Percentiles rank a stretch among this genome's conserved stretches.
Conservation (phyloP, 2,888 invertebrate species). For the Drosophila eohydei region DNA sequence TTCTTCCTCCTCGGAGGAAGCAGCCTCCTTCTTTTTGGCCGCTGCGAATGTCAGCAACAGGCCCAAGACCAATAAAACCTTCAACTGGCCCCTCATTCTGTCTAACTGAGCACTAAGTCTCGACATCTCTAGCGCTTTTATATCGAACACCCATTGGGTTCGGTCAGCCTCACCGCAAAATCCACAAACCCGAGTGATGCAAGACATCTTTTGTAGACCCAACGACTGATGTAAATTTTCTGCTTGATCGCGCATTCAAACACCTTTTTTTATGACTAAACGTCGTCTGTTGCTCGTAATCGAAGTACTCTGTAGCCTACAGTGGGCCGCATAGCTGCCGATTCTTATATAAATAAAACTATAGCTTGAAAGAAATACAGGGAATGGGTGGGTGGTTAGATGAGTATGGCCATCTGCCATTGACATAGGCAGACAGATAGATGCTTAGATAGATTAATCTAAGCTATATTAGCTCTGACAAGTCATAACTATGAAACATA, state of each 20-base stretch:
- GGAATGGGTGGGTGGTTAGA: too few species aligned
- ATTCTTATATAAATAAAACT: background rate
- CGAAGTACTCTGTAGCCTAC: constrained; percentile 26
- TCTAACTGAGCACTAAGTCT: constrained; percentile 41
- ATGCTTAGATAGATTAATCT: background rate
- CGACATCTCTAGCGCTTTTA: constrained; percentile 51
- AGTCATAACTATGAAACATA: too few species aligned
- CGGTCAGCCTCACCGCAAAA: constrained; percentile 57
- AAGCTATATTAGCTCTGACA: background rate
- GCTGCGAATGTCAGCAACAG: constrained; percentile 71
- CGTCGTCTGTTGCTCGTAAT: constrained; percentile 20
- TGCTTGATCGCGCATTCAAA: constrained; percentile 52
- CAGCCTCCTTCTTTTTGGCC: constrained; percentile 80
- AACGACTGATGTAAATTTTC: constrained; percentile 42
- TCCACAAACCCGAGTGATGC: constrained; percentile 54
- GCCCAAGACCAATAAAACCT: constrained; percentile 74
- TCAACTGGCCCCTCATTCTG: constrained; percentile 70
- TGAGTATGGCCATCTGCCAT: background rate
- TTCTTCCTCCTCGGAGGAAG: constrained; percentile 83
- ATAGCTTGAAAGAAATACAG: background rate
- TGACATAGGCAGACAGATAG: too few species aligned
- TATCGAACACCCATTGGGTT: constrained; percentile 24
- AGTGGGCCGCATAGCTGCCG: constrained; percentile 35
- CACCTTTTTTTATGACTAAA: constrained; percentile 17
- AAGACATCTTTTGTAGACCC: constrained; percentile 34